phyloP scores from a whole-genome alignment of 2,797 vertebrate species.

The Liasis olivaceus region DNA sequence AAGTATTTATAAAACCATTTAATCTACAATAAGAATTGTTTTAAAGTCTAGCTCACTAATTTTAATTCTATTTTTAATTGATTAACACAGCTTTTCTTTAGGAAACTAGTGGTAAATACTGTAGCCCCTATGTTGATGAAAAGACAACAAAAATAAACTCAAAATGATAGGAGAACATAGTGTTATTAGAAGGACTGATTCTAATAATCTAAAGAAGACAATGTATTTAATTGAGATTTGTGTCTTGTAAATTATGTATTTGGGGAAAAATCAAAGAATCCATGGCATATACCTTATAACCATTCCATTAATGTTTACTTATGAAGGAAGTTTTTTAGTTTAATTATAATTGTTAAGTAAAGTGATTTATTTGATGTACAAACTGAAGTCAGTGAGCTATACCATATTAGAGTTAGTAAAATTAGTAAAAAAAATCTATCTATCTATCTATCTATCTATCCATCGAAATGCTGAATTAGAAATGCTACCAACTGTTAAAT shows the following conservation, averaged over 20 bases:
- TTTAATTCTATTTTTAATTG: neutral
- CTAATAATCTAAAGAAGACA: neutral
- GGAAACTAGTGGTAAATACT: neutral
- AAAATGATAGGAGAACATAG: too few species aligned
- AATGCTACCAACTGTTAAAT: neutral
- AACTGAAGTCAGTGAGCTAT: constrained; percentile 17
- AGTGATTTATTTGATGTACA: constrained; percentile 24
- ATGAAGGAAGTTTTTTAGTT: neutral
- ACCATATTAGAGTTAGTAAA: neutral
- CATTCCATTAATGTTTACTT: neutral
- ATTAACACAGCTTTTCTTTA: neutral
- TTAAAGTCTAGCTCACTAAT: too few species aligned
- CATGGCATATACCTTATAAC: neutral
- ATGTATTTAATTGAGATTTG: neutral
- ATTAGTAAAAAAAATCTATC: neutral
- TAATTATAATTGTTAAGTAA: neutral
- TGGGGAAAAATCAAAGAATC: neutral
- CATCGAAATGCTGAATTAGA: neutral
- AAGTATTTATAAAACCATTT: neutral
- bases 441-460: neutral
- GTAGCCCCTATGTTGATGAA: neutral
- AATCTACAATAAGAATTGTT: too few species aligned
- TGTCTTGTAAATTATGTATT: neutral
- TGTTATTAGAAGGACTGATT: neutral
- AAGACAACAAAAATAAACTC: neutral